Base-by-base conservation (phyloP, 2,888 invertebrate genomes). In the Lasioglossum zephyrum region DNA sequence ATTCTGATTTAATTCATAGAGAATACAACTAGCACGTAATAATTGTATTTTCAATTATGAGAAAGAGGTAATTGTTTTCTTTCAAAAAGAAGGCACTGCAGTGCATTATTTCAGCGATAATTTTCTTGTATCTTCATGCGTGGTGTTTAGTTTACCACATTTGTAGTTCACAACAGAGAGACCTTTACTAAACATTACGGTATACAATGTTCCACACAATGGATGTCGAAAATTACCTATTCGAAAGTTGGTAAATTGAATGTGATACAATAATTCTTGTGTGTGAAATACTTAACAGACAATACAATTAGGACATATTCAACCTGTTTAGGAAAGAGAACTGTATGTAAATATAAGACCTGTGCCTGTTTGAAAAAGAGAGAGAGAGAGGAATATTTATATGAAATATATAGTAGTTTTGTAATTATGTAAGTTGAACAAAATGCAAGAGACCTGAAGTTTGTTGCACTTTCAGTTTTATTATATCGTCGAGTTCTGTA, bases 361-460 rank as follows among this genome's bases (percentile, higher is more conserved):
- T 86, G 93, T 93, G 93, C 94, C 93, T 94, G 91, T 89, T 90
- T 86, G 89, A 80, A 83, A 88, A 82, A 88, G 83, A 86, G 53
- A 22, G 9, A 53, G 69, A 86, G 53, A 22, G 9, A 53, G 69
- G 53, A 72, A 90, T 92, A 93, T 92, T 92, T 93, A 92, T 94
- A 92, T 91, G 86, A 84, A 91, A 77, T 88, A 77, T 87, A 91
- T 90, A 88, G 92, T 93, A 93, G 90, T 93, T 94, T 94, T 94
- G 92, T 94, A 94, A 93, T 92, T 92, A 92, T 87, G 79, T 86
- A 87, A 88, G 79, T 84, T 86, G 86, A 63, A 31, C 76, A 85
- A 89, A 85, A 86, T 90, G 82, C 86, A 88, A 92, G 90, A 88
- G 88, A 87, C 88, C 87, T 88, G 88, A 89, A 78, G 78, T 77